A percentile compares a stretch with the other conserved stretches of the same genome.
These are phyloP conservation scores for Myotis vivesi DNA, from an alignment of 2,797 vertebrate species.

Conservation along the genomic window DNA sequence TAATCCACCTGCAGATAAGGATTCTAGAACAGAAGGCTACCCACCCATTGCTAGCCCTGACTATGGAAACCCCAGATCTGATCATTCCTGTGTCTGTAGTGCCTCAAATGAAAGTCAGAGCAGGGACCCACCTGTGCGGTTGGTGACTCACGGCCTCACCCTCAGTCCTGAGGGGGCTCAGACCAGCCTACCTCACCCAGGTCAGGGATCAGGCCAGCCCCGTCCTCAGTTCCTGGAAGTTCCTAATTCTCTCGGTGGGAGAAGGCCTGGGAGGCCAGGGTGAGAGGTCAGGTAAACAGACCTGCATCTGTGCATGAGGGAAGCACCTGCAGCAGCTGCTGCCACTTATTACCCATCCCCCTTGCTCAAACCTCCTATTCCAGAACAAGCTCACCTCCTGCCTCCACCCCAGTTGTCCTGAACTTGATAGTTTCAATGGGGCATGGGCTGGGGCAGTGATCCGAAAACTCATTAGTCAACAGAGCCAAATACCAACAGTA, in stretches of 20 bases:
- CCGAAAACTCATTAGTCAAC: too few relatives aligned
- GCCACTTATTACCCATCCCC: background rate
- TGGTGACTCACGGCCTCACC: background rate
- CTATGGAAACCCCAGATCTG: background rate
- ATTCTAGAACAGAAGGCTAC: background rate
- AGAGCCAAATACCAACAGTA: too few relatives aligned
- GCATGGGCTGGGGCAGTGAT: background rate
- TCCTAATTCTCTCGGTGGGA: conserved; percentile 35
- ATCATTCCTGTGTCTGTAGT: background rate
- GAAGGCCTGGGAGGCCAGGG: conserved; percentile 3
- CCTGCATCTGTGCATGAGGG: background rate
- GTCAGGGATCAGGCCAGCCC: background rate
- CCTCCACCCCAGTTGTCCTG: background rate
- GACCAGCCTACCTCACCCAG: background rate
- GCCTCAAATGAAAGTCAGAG: background rate
- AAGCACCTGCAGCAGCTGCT: conserved; percentile 51
- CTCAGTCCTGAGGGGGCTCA: background rate
- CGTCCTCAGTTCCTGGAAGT: background rate
- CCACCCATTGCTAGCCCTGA: background rate
- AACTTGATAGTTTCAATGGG: background rate
- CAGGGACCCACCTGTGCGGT: background rate
- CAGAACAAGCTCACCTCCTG: background rate
- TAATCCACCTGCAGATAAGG: background rate
- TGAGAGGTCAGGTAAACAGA: conserved; percentile 51
- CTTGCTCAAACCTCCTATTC: background rate